These are phyloP conservation scores for Amphiduros pacificus DNA, from an alignment of 2,888 invertebrate species.

Conservation along the genomic window DNA sequence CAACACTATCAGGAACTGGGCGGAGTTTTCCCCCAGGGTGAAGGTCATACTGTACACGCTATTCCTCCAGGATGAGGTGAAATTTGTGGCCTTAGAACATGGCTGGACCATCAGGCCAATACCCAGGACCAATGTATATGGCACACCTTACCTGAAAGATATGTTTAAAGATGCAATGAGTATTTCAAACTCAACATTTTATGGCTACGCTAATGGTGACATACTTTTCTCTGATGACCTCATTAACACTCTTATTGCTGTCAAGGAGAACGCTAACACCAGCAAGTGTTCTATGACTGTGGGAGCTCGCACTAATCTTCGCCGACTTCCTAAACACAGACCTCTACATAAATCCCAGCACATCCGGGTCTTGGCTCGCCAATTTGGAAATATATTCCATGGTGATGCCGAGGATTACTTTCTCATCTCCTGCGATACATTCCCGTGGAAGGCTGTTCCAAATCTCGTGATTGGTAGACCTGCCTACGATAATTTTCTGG, in stretches of 20 bases:
- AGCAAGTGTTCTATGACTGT: too few relatives aligned
- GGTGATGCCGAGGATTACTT: background rate
- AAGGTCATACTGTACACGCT: background rate
- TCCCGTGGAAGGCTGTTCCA: conserved; percentile 1
- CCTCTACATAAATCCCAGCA: too few relatives aligned
- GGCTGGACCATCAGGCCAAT: background rate
- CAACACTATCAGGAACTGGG: background rate
- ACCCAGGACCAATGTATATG: background rate
- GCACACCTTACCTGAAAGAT: background rate
- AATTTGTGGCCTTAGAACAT: background rate
- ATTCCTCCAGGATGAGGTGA: background rate
- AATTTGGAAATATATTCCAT: background rate
- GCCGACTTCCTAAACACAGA: too few relatives aligned
- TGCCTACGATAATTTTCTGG: conserved; percentile 4
- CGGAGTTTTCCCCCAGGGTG: background rate
- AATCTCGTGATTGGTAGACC: conserved; percentile 3
- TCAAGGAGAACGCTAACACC: too few relatives aligned
- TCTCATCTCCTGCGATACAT: background rate
- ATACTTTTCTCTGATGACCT: background rate
- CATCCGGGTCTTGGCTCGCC: too few relatives aligned
- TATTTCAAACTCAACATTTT: background rate
- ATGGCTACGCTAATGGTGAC: background rate
- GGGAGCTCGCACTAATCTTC: too few relatives aligned
- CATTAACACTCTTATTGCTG: background rate
- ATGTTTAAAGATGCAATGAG: background rate